Evolutionary conservation across 2,888 invertebrate species (phyloP), one percentile per base, ranked within the genome.

Genomic region (Xylophagus ater): DNA sequence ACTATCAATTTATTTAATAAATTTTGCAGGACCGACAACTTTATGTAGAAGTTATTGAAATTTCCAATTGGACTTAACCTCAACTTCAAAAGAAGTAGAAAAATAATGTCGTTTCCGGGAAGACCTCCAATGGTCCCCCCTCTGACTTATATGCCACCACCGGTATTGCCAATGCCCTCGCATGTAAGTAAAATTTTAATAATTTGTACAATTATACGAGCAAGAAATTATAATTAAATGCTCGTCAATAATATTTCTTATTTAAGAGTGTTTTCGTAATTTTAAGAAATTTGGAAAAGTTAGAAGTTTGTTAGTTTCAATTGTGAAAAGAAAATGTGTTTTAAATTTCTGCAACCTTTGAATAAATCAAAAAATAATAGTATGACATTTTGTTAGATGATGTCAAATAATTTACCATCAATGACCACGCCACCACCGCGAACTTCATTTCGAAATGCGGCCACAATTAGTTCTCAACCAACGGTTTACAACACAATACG

Each of bases 81-180:
- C 23, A 21, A n/a, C 23, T 4, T 14, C 9, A 30, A 23, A 33
- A 51, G 38, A 50, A n/a, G n/a, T n/a, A n/a, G n/a, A n/a, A n/a
- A n/a, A n/a, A 15, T 18, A 35, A 92, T 92, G 92, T 90, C 92
- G 49, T 92, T 79, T 67, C 90, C 89, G 48, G 84, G 88, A 51
- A 75, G 87, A 54, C 84, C 85, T 33, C 80, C 85, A 14, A 80
- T 87, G 67, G 73, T 76, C 54, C 77, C 78, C 45, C 79, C 80
- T 29, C 75, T 84, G 68, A 81, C 80, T 35, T 81, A 76, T 34
- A 77, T 83, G 62, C 76, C 81, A 53, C 73, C 75, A 43, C 70
- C 77, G 45, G 72, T 73, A 34, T 78, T 82, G 77, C 78, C 78
- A 36, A 74, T 81, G 70, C 72, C 78, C 47, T 76, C 78, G 54